A percentile compares a stretch with the other conserved stretches of the same genome.
phyloP scores from a whole-genome alignment of 2,113 vertebrate genomes.

The Oncorhynchus masou region DNA sequence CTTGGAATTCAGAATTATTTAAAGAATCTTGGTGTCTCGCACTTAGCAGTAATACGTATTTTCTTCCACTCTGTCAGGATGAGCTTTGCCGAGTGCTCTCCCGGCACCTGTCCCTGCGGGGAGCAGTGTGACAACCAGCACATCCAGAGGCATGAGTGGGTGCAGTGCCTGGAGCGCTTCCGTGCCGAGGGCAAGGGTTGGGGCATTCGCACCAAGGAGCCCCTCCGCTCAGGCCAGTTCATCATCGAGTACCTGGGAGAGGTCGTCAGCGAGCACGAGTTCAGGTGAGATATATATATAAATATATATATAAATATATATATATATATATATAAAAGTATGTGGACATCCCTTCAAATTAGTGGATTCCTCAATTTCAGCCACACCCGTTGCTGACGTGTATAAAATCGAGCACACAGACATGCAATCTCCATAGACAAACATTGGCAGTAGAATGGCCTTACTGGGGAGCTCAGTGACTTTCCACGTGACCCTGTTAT shows the following conservation, averaged over 20 bases:
- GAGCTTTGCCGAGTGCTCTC: constrained; percentile 97
- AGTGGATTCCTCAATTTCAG: no score
- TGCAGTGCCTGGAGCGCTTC: constrained; percentile 95
- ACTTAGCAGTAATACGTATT: not conserved
- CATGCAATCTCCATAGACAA: no score
- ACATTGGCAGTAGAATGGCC: no score
- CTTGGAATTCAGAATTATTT: no score
- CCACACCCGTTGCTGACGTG: no score
- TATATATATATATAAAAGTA: no score
- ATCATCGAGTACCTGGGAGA: constrained; percentile 99
- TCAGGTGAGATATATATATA: constrained; percentile 87
- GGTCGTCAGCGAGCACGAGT: constrained; percentile 97
- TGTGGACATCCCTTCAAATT: no score
- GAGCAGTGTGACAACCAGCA: constrained; percentile 94
- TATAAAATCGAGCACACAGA: no score
- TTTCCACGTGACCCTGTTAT: no score
- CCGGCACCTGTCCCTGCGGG: constrained; percentile 88
- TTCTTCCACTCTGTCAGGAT: constrained; percentile 74
- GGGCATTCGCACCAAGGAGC: constrained; percentile 96
- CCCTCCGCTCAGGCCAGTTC: constrained; percentile 90
- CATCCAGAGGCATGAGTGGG: constrained; percentile 97
- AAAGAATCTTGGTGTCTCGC: no score
- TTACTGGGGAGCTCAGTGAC: no score
- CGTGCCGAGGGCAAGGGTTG: constrained; percentile 95
- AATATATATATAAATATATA: no score